Evolutionary conservation across 2,888 invertebrate species (phyloP).

Genomic region (Tipula lateralis): DNA sequence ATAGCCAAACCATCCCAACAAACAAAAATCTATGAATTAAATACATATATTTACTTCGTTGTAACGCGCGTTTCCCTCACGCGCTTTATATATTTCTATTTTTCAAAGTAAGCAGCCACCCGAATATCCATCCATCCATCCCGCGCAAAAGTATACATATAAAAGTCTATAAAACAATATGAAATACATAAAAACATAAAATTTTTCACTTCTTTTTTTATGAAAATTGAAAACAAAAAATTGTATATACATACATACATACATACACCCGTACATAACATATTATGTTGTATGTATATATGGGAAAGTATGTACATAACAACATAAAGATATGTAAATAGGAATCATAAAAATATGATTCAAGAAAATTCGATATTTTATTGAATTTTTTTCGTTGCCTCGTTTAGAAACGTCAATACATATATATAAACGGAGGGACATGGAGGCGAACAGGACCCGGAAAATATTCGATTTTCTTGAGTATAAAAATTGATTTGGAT

Average conservation of each 20-base stretch:
- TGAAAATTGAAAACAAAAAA: neutral
- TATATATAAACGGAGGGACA: too few relatives aligned
- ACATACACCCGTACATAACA: too few relatives aligned
- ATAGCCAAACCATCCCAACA: neutral
- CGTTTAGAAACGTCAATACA: neutral
- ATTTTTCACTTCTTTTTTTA: neutral
- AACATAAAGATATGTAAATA: neutral
- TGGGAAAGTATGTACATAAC: neutral
- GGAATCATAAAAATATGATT: neutral
- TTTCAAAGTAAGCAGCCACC: neutral
- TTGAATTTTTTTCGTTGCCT: neutral
- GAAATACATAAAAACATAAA: neutral
- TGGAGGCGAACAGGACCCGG: too few relatives aligned
- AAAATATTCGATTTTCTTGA: too few relatives aligned
- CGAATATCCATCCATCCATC: neutral
- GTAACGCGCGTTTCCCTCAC: neutral
- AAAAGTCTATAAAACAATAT: neutral
- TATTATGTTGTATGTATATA: neutral
- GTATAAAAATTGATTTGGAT: too few relatives aligned
- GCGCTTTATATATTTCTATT: neutral
- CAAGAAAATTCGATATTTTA: slow-evolving; percentile 19
- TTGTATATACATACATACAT: neutral
- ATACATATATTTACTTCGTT: neutral
- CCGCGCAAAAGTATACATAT: too few relatives aligned
- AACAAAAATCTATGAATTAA: neutral